Evolutionary conservation across 2,888 invertebrate genomes (phyloP), one percentile per base, ranked within the genome.

Genomic region (Mesorhabditis belari): DNA sequence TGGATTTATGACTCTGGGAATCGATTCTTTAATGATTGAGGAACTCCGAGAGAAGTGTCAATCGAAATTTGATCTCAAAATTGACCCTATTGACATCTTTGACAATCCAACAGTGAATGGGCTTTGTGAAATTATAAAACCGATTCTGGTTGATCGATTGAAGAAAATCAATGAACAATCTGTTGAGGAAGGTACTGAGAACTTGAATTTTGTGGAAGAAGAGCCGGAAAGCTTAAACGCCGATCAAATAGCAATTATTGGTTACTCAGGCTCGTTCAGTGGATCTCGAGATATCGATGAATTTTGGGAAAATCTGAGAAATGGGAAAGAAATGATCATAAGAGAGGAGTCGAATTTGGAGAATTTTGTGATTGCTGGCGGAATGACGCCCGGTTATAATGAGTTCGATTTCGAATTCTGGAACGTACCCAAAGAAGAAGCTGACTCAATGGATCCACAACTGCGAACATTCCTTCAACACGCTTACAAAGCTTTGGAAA

Each of bases 1-100:
- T n/a, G 75, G 77, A 0, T 70, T 78, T 49, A 78, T 77, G 77
- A 64, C 69, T 23, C 61, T 79, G 24, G 78, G 78, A 49, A 65
- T 78, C 35, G 78, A 78, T 50, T 79, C 77, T 5, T 50, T 79
- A 49, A 73, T 75, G 67, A 64, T 79, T 55, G 78, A 79, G 57
- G 69, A 74, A 5, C 53, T 78, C 6, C 50, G 77, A 25, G 58
- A 64, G 4, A 58, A 58, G 12, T 53, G 72, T 2, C 55, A 65
- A 21, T 4, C 19, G 0, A 21, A 57, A 3, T 57, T 76, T 27
- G 58, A 54, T 0, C 19, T 74, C 2, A 60, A 67, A 17, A 19
- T 78, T 17, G 23, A 83, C 73, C 71, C 84, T 3, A 67, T 73
- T 0, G 71, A 75, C 23, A 62, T 77, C 29, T 77, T 70, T 35